Evolutionary conservation across 2,888 invertebrate genomes (phyloP), one percentile per base, ranked within the genome.

Genomic region (Ormyrus pomaceus): DNA sequence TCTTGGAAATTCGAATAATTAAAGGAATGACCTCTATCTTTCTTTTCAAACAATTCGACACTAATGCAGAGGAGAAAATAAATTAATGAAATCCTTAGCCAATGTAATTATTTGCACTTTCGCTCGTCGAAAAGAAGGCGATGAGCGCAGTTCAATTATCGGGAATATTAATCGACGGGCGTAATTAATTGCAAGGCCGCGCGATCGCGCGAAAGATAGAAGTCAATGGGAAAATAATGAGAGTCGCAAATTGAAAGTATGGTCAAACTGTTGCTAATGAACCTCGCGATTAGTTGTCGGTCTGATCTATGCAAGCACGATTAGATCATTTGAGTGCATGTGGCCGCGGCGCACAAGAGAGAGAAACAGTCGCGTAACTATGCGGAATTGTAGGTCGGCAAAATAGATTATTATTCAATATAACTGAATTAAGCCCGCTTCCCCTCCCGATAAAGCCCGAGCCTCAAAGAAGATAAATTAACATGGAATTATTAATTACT

Each of bases 221-320:
- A 56, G n/a, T 46, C 5, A 51, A 34, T 45, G 46, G 0, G 65
- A 74, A 74, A 75, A 75, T 66, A 61, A 61, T 77, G 19, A 51
- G 6, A 56, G 50, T 46, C 13, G 59, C 34, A 75, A 75, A 59
- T 73, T 58, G 58, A 50, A 74, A 56, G 56, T 34, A 34, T 11
- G 58, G 48, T 48, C 56, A 51, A 74, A 76, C 71, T 34, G 74
- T 70, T 72, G 9, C 65, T 81, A 74, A 81, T 74, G 74, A 75
- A 78, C 59, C 69, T 55, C 48, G 77, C 65, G 69, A 78, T 81
- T 79, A 81, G 73, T 81, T 68, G 72, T 50, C 55, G 62, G 73
- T 13, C 45, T 48, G 50, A 79, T 79, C 65, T 61, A 48, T 66
- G 66, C 71, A 56, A 69, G 58, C 19, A 11, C 7, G 13, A 58